These are phyloP conservation scores for Hydrolagus colliei DNA, from an alignment of 2,797 vertebrate species.

Conservation along the genomic window DNA sequence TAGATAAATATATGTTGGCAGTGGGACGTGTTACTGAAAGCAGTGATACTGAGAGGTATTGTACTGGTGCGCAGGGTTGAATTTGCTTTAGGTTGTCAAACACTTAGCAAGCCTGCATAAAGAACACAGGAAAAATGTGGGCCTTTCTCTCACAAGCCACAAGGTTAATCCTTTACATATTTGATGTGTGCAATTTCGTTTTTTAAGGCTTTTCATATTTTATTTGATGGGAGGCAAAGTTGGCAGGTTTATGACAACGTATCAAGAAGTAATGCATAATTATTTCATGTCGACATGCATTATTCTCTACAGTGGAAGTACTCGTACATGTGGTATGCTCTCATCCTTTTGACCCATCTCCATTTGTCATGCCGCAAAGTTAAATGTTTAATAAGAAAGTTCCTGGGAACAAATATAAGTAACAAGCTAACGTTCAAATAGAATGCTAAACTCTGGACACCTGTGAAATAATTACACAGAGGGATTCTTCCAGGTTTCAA, in stretches of 20 bases:
- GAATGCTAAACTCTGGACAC: background rate
- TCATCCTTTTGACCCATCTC: background rate
- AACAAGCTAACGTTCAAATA: background rate
- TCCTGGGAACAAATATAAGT: background rate
- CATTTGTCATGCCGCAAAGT: background rate
- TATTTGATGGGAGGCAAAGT: constrained; percentile 21
- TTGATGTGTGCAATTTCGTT: background rate
- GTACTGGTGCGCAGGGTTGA: background rate
- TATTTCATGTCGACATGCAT: constrained; percentile 15
- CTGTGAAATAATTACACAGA: background rate
- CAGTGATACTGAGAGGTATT: no score
- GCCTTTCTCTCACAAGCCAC: background rate
- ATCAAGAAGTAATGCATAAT: constrained; percentile 22
- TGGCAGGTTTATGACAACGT: constrained; percentile 6
- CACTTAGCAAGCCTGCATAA: background rate
- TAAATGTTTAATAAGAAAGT: constrained; percentile 10
- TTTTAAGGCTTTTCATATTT: constrained; percentile 10
- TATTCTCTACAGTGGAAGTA: constrained; percentile 5
- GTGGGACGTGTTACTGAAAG: no score
- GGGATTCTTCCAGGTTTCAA: background rate
- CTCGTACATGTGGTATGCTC: background rate
- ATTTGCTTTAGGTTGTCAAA: background rate
- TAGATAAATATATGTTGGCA: no score
- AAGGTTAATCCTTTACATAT: constrained; percentile 18
- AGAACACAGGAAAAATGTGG: background rate